Percentiles rank a stretch among this genome's conserved stretches.
Evolutionary conservation across 2,113 vertebrate genomes (phyloP).

Genomic region (Rhinoderma darwinii): DNA sequence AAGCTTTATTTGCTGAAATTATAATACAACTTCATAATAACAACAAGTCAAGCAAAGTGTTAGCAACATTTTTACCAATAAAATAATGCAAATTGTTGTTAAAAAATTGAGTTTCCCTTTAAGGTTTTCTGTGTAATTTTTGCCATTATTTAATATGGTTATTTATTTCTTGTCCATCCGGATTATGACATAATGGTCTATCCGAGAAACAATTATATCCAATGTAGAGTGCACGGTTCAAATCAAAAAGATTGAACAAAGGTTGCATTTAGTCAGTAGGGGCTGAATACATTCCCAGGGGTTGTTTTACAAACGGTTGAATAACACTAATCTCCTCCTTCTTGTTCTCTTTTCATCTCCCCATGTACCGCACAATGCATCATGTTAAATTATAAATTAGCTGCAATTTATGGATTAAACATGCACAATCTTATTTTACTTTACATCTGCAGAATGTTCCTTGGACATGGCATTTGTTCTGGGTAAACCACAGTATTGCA

Average conservation of each 20-base stretch:
- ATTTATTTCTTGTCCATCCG: not conserved
- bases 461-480: not conserved
- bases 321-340: constrained; percentile 24
- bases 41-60: too few relatives aligned
- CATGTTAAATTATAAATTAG: constrained; percentile 14
- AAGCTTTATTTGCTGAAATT: too few relatives aligned
- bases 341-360: not conserved
- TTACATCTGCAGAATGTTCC: not conserved
- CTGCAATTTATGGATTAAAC: constrained; percentile 25
- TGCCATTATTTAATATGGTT: not conserved
- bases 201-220: not conserved
- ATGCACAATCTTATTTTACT: not conserved
- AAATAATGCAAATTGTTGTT: too few relatives aligned
- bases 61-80: too few relatives aligned
- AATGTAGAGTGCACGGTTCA: not conserved
- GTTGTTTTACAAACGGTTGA: not conserved
- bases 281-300: constrained; percentile 2
- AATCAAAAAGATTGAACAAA: not conserved
- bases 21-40: too few relatives aligned
- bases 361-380: not conserved
- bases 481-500: not conserved
- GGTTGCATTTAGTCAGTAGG: not conserved
- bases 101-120: too few relatives aligned
- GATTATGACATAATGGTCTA: not conserved
- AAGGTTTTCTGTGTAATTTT: too few relatives aligned